Base-by-base conservation (phyloP, 2,113 vertebrate species). In the Cololabis saira region DNA sequence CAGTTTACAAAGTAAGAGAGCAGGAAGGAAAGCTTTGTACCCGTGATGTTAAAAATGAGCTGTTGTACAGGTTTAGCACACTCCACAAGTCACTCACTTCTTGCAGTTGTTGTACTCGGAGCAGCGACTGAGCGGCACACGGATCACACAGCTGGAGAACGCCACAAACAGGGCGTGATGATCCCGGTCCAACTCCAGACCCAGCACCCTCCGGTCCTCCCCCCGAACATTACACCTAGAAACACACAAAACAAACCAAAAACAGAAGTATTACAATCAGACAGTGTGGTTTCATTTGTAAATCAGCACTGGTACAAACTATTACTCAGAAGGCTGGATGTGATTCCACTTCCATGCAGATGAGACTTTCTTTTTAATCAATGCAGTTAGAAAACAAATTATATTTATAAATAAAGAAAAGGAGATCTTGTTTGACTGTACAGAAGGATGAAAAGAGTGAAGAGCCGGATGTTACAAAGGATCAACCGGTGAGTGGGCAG, bases 91-190 rank as follows among this genome's bases (percentile, higher is more conserved):
- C n/a, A 83, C 95, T 94, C 63, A 97, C 96, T 92, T 95, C 50
- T 82, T 93, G 86, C 96, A 97, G 76, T 86, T 78, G 54, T 89
- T 91, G 14, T 96, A 93, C 54, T 87, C 74, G 3, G 87, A 68
- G 55, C 96, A 97, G 51, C 86, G 95, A 76, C 96, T 96, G 63
- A 97, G 94, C 0, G 94, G 93, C 44, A 96, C 90, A 0, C 93
- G 92, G 67, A 95, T 87, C 21, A 97, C 91, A 0, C 95, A 97
- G 87, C 95, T 89, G 10, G 94, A 93, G 67, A 97, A 97, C 7
- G 95, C 95, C 75, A 96, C 95, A 10, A 95, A 97, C 55, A 97
- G 69, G 0, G 94, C 92, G 5, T 95, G 95, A 53, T 94, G 92
- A 16, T 94, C 94, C 4, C 91, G 87, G 81, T 97, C 96, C 90